Percentiles rank a stretch among this genome's conserved stretches.
Evolutionary conservation across 2,113 vertebrate genomes (phyloP).

Genomic region (Panurus biarmicus): DNA sequence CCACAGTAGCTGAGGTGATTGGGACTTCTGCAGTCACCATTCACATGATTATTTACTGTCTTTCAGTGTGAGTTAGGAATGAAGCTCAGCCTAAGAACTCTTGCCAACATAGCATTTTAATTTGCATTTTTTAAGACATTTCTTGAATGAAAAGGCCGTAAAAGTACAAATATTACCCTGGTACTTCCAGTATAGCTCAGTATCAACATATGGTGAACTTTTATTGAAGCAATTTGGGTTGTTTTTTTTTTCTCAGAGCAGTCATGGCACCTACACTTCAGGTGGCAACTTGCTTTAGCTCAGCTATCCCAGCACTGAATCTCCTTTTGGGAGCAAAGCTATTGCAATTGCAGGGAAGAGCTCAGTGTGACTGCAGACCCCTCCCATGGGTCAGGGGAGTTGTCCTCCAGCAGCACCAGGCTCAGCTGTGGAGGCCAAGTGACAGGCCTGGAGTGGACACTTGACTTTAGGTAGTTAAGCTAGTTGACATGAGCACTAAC

Average conservation of each 20-base stretch:
- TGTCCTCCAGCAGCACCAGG: not conserved
- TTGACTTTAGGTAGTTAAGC: not conserved
- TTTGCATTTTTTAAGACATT: not conserved
- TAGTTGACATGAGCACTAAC: not conserved
- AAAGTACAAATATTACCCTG: not conserved
- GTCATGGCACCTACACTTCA: not conserved
- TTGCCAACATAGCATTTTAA: not conserved
- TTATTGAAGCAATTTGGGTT: not conserved
- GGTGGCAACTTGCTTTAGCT: not conserved
- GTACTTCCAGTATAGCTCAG: not conserved
- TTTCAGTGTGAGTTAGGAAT: not conserved
- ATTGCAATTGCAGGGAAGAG: not conserved
- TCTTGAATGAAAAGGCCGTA: not conserved
- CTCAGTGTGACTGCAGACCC: not conserved
- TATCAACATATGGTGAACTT: not conserved
- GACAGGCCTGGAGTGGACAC: not conserved
- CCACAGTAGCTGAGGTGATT: not conserved
- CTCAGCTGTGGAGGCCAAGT: not conserved
- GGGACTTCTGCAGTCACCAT: not conserved
- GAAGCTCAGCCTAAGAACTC: not conserved
- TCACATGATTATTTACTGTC: not conserved
- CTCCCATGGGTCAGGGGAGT: rapidly evolving
- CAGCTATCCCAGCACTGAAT: rapidly evolving
- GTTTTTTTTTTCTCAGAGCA: not conserved
- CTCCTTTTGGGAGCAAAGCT: not conserved